A percentile compares a stretch with the other conserved stretches of the same genome.
Evolutionary conservation across 2,113 vertebrate genomes (phyloP).

Genomic region (Orycteropus afer): DNA sequence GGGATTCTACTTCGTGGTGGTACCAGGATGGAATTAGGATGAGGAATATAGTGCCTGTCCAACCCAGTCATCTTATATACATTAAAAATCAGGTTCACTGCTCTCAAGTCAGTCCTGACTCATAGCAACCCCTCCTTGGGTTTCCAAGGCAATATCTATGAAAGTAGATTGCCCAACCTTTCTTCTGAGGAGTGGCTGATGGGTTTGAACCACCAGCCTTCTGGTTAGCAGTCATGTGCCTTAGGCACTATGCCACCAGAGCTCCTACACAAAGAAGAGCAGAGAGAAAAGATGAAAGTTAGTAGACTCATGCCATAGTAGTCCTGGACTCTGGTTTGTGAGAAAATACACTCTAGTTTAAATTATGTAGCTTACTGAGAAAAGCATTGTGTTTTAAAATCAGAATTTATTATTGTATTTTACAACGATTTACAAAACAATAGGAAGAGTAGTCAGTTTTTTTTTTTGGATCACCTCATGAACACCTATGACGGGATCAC

Average conservation of each 20-base stretch:
- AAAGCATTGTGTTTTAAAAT: background rate
- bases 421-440: slow-evolving; percentile 2
- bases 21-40: background rate
- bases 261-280: too few species aligned
- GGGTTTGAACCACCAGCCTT: too few species aligned
- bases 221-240: too few species aligned
- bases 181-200: too few species aligned
- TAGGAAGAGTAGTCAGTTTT: background rate
- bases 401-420: background rate
- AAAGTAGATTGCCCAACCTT: too few species aligned
- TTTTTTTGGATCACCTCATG: background rate
- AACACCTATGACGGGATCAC: background rate
- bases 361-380: background rate
- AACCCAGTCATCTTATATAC: fast-evolving
- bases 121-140: too few species aligned
- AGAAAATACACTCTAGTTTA: background rate
- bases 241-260: too few species aligned
- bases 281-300: background rate
- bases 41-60: background rate
- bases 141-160: too few species aligned
- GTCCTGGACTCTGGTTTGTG: background rate
- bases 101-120: too few species aligned
- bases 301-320: background rate
- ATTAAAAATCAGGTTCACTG: background rate
- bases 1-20: background rate